phyloP scores from a whole-genome alignment of 2,113 vertebrate genomes.

The Naja naja region DNA sequence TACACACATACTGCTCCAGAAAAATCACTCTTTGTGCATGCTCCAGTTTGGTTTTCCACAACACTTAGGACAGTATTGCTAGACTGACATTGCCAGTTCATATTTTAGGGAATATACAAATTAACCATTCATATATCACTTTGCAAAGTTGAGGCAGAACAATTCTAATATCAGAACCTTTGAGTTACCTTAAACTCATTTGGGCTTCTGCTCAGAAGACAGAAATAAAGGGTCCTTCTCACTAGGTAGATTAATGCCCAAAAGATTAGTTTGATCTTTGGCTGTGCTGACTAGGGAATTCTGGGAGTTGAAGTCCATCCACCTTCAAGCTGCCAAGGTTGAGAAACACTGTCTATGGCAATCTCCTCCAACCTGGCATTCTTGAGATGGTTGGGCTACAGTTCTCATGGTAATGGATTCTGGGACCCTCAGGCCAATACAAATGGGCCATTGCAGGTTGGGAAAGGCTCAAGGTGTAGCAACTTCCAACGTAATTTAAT shows the following conservation, averaged over 20 bases:
- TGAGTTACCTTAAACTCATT: neutral
- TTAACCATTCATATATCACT: neutral
- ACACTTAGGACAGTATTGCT: neutral
- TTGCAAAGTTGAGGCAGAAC: neutral
- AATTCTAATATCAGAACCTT: neutral
- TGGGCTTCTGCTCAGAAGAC: neutral
- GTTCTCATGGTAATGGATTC: neutral
- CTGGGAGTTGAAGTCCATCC: too few relatives aligned
- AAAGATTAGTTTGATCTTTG: neutral
- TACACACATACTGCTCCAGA: neutral
- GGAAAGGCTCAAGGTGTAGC: neutral
- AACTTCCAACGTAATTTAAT: neutral
- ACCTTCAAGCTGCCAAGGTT: too few relatives aligned
- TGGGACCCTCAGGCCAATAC: neutral
- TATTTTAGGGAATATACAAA: neutral
- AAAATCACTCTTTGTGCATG: neutral
- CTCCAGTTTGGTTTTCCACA: neutral
- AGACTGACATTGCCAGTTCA: neutral
- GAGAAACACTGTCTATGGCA: neutral
- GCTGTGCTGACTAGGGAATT: too few relatives aligned
- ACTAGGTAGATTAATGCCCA: neutral
- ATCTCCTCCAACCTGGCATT: neutral
- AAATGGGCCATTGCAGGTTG: neutral
- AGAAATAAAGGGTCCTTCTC: neutral
- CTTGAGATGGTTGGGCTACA: neutral